Conservation (phyloP, 2,113 vertebrate species). For the Sylvia atricapilla region DNA sequence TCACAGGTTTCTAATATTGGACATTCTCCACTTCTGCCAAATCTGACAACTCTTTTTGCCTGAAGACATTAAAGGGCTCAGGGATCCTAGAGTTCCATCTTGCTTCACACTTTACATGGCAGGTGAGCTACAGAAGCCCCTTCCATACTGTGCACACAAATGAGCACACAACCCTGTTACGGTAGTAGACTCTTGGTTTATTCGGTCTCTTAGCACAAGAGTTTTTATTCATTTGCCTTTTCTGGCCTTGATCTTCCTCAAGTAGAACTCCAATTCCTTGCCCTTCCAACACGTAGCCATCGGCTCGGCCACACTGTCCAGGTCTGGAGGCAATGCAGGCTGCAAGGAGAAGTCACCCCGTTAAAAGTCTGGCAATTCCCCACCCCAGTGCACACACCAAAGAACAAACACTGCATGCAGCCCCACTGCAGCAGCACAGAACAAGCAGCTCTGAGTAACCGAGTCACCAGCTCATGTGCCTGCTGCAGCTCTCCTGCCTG, state of each 20-base stretch:
- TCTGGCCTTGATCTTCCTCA: slow-evolving; percentile 98
- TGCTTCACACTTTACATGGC: background rate
- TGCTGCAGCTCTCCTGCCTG: background rate
- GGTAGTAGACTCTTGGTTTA: slow-evolving; percentile 60
- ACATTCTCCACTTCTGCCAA: background rate
- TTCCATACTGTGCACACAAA: background rate
- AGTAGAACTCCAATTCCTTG: slow-evolving; percentile 96
- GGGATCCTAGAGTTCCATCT: background rate
- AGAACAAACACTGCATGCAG: fast-evolving
- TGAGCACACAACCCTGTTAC: background rate
- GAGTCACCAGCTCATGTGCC: fast-evolving
- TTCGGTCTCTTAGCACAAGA: slow-evolving; percentile 26
- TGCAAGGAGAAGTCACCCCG: slow-evolving; percentile 65
- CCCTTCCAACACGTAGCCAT: slow-evolving; percentile 96
- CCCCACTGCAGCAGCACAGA: fast-evolving
- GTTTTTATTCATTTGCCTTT: slow-evolving; percentile 94
- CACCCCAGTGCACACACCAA: background rate
- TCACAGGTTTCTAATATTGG: background rate
- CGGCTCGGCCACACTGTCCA: slow-evolving; percentile 95
- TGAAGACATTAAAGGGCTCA: background rate
- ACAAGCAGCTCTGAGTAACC: fast-evolving
- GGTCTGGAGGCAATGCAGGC: slow-evolving; percentile 95
- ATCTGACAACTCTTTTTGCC: background rate
- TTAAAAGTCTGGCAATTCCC: background rate
- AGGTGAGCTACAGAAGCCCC: background rate